Conservation (phyloP, 2,888 invertebrate species). For the Cylindroiulus punctatus region DNA sequence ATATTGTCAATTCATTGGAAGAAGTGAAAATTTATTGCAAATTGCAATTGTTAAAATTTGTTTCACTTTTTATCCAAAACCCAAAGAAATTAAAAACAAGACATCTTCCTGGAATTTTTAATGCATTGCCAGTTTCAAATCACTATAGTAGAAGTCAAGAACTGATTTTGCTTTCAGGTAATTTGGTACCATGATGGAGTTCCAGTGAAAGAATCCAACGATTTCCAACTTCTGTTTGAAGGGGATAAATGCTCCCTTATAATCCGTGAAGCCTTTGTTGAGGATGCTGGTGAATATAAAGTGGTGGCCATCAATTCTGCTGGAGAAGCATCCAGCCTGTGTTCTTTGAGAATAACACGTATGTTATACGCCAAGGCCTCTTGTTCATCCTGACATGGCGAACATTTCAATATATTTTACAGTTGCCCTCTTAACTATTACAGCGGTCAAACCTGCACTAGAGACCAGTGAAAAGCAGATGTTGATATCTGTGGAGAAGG, state of each 20-base stretch:
- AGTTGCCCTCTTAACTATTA: neutral
- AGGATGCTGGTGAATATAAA: conserved; percentile 81
- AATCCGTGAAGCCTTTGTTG: conserved; percentile 77
- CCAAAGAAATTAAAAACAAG: too few species aligned
- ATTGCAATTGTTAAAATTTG: too few species aligned
- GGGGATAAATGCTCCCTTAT: conserved; percentile 82
- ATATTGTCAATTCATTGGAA: too few species aligned
- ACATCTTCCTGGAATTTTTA: too few species aligned
- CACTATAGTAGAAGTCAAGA: neutral
- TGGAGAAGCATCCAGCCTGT: conserved; percentile 81
- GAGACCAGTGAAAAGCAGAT: neutral
- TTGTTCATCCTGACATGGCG: neutral
- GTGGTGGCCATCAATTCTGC: conserved; percentile 84
- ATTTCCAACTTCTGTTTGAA: conserved; percentile 83
- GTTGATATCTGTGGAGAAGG: conserved; percentile 54
- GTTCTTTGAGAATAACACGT: conserved; percentile 72
- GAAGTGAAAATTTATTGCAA: too few species aligned
- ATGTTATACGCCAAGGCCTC: conserved; percentile 59
- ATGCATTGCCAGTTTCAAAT: too few species aligned
- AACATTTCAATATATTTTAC: neutral
- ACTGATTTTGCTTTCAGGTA: conserved; percentile 67
- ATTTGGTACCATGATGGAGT: conserved; percentile 82
- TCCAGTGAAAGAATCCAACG: conserved; percentile 84
- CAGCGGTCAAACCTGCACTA: neutral
- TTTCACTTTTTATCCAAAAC: too few species aligned